Evolutionary conservation across 2,113 vertebrate genomes (phyloP).

Genomic region (Nothocercus julius): DNA sequence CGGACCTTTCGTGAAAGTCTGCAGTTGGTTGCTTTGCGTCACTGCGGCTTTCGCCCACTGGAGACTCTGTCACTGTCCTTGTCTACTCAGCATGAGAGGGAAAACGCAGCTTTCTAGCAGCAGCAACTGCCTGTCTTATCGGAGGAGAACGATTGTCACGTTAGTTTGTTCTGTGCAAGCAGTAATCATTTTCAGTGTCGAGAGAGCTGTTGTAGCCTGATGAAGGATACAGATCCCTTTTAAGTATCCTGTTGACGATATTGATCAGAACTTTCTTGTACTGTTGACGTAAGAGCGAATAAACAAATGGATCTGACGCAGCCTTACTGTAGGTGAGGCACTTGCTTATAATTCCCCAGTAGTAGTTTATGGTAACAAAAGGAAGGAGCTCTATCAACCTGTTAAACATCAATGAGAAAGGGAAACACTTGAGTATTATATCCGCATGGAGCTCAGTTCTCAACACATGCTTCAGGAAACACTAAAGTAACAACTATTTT

Average conservation of each 20-base stretch:
- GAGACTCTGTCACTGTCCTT: neutral
- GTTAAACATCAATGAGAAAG: conserved; percentile 61
- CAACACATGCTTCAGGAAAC: conserved; percentile 25
- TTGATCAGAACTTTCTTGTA: conserved; percentile 81
- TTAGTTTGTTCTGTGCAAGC: conserved; percentile 74
- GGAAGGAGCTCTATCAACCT: conserved; percentile 83
- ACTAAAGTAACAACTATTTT: conserved; percentile 23
- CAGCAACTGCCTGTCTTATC: neutral
- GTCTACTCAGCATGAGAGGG: neutral
- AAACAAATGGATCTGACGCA: conserved; percentile 81
- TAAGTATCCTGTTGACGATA: conserved; percentile 73
- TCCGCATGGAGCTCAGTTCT: neutral
- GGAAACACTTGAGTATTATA: conserved; percentile 15
- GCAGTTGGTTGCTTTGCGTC: neutral
- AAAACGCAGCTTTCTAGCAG: conserved; percentile 24
- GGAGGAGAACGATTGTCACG: neutral
- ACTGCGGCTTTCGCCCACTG: neutral
- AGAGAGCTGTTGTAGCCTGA: conserved; percentile 80
- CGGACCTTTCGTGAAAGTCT: conserved; percentile 14
- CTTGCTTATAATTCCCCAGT: conserved; percentile 82
- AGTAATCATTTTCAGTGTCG: conserved; percentile 78
- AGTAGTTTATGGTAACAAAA: conserved; percentile 77
- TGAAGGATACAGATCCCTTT: conserved; percentile 73
- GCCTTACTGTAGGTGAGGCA: conserved; percentile 84
- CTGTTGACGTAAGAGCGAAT: conserved; percentile 81